These are phyloP conservation scores for Colaptes auratus DNA, from an alignment of 2,113 vertebrate species.

Conservation along the genomic window DNA sequence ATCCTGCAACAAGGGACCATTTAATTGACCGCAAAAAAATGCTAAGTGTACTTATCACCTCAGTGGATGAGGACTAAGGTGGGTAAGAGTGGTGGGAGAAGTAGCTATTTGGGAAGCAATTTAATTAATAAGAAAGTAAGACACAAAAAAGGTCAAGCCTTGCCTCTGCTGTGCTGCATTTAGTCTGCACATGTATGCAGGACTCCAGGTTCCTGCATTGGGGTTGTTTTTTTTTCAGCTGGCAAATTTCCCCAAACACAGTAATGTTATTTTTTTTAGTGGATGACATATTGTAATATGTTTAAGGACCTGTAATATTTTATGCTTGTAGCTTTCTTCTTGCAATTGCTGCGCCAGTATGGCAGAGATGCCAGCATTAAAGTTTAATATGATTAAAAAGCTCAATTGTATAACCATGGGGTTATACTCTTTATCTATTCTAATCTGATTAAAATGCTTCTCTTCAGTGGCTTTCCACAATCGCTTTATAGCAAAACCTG, in stretches of 20 bases:
- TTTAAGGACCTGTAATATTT: constrained; percentile 61
- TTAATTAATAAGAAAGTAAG: constrained; percentile 31
- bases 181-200: background rate
- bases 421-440: constrained; percentile 64
- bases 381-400: constrained; percentile 69
- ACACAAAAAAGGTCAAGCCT: constrained; percentile 43
- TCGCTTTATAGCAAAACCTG: constrained; percentile 46
- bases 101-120: constrained; percentile 26
- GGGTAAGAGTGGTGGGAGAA: background rate
- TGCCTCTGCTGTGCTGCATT: constrained; percentile 22
- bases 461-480: constrained; percentile 46
- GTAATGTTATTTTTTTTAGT: constrained; percentile 13
- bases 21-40: background rate
- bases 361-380: constrained; percentile 50
- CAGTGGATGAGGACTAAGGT: background rate
- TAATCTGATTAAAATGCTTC: constrained; percentile 71
- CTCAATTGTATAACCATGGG: constrained; percentile 64
- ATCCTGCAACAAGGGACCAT: background rate
- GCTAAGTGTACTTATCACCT: background rate
- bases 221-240: background rate
- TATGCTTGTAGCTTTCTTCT: constrained; percentile 53
- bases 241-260: constrained; percentile 13
- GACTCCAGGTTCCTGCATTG: background rate
- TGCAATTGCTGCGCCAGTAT: constrained; percentile 59
- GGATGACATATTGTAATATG: constrained; percentile 65